phyloP scores from a whole-genome alignment of 2,888 invertebrate genomes.

The Agonopterix alstromeriana region DNA sequence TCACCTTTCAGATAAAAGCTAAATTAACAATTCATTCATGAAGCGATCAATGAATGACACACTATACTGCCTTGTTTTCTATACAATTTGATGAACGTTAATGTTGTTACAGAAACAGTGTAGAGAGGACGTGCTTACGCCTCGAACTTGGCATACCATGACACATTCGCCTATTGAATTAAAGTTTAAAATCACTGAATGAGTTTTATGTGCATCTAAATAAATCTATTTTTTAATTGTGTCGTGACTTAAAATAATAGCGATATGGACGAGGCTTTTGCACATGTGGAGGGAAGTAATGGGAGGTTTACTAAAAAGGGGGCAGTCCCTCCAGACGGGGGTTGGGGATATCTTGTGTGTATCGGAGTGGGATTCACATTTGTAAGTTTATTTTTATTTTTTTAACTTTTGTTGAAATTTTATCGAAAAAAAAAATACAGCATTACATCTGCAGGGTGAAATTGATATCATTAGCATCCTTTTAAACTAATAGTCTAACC shows the following conservation, averaged over 20 bases:
- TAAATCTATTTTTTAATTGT: background rate
- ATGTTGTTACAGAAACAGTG: conserved; percentile 25
- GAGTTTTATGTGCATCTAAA: background rate
- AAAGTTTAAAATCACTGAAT: background rate
- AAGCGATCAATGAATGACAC: background rate
- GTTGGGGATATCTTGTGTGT: conserved; percentile 88
- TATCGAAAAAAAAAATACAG: too few relatives aligned
- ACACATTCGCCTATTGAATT: background rate
- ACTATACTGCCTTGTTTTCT: background rate
- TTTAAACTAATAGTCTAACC: too few relatives aligned
- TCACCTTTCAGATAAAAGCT: too few relatives aligned
- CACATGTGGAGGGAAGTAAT: conserved; percentile 44
- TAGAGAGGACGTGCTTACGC: conserved; percentile 28
- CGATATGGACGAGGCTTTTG: conserved; percentile 65
- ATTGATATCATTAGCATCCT: too few relatives aligned
- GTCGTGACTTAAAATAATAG: background rate
- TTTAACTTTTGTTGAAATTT: too few relatives aligned
- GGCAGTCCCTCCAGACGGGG: conserved; percentile 81
- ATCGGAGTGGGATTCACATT: conserved; percentile 84
- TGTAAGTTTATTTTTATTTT: conserved; percentile 74
- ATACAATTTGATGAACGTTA: conserved; percentile 13
- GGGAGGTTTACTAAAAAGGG: conserved; percentile 29
- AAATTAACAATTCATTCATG: conserved; percentile 2
- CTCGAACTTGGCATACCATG: background rate
- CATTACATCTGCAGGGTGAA: too few relatives aligned